Evolutionary conservation across 2,888 invertebrate genomes (phyloP).

Genomic region (Epinotia bilunana): DNA sequence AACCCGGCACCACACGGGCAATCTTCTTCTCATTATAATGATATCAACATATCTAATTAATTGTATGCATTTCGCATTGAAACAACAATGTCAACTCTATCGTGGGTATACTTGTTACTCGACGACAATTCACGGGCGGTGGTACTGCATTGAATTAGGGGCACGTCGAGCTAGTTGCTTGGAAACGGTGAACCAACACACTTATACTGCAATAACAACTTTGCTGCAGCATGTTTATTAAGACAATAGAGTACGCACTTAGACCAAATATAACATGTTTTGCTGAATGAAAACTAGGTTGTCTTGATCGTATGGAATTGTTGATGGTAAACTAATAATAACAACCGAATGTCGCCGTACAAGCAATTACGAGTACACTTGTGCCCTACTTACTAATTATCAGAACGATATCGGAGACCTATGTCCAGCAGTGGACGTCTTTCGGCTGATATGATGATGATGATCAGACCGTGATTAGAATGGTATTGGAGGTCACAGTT

Average conservation of each 20-base stretch:
- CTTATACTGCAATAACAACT: constrained; percentile 45
- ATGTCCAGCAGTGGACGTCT: too few relatives aligned
- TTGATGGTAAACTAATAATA: constrained; percentile 25
- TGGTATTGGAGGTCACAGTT: too few relatives aligned
- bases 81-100: constrained; percentile 9
- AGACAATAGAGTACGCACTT: constrained; percentile 31
- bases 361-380: neutral
- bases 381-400: too few relatives aligned
- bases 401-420: too few relatives aligned
- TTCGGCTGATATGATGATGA: too few relatives aligned
- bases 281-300: constrained; percentile 11
- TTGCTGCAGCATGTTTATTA: constrained; percentile 26
- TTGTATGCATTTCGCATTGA: constrained; percentile 10
- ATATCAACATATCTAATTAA: neutral
- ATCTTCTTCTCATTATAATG: too few relatives aligned
- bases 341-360: neutral
- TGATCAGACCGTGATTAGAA: too few relatives aligned
- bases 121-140: constrained; percentile 31
- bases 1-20: too few relatives aligned
- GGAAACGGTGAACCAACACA: constrained; percentile 36
- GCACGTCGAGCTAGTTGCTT: constrained; percentile 45
- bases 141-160: constrained; percentile 51
- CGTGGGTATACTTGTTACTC: constrained; percentile 20
- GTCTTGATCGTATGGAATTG: constrained; percentile 13
- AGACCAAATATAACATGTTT: constrained; percentile 31